These are phyloP conservation scores for Laticauda colubrina DNA, from an alignment of 2,113 vertebrate genomes.

Conservation along the genomic window DNA sequence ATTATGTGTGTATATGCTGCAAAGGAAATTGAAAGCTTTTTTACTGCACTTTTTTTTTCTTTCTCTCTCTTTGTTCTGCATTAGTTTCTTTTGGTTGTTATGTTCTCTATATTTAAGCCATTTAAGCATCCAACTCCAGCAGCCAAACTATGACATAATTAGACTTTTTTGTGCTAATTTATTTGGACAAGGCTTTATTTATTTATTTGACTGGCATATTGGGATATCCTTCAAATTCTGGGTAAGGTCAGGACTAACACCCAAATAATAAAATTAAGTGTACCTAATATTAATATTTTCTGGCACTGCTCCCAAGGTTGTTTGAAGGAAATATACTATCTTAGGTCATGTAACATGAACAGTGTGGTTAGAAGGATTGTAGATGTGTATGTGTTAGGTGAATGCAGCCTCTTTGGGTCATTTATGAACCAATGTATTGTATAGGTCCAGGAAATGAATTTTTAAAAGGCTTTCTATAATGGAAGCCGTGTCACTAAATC, in stretches of 20 bases:
- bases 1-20: neutral
- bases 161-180: neutral
- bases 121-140: neutral
- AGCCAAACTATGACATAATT: neutral
- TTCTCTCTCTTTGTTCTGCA: neutral
- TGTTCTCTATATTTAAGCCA: neutral
- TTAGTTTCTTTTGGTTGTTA: neutral
- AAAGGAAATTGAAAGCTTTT: neutral
- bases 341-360: neutral
- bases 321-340: neutral
- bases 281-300: neutral
- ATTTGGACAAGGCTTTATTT: neutral
- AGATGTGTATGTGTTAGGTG: neutral
- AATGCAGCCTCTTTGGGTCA: neutral
- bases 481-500: neutral
- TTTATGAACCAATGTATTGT: neutral
- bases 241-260: neutral
- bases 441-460: neutral
- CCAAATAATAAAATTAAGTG: neutral
- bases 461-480: neutral
- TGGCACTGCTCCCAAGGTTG: neutral
- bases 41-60: neutral
- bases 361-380: neutral
- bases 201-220: neutral
- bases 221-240: neutral